A percentile compares a stretch with the other conserved stretches of the same genome.
phyloP scores from a whole-genome alignment of 2,888 invertebrate species.

The Apoda limacodes region DNA sequence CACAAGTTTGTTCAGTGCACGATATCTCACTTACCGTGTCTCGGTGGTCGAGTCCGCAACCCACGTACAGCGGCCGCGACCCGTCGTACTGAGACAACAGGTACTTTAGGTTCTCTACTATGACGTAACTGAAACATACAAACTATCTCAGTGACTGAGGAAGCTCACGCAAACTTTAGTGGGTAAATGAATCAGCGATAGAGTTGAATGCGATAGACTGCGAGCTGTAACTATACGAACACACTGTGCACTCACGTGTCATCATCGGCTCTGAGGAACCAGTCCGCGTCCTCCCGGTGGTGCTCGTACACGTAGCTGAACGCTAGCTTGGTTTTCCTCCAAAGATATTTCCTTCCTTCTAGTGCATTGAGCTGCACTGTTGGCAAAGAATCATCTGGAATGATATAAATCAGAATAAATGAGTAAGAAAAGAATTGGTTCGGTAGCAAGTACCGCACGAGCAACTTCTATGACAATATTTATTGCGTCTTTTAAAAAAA shows the following conservation, averaged over 20 bases:
- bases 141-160: too few species aligned
- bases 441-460: too few species aligned
- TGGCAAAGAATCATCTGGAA: slow-evolving; percentile 4
- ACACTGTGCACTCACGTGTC: slow-evolving; percentile 68
- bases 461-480: too few species aligned
- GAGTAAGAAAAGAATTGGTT: too few species aligned
- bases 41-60: slow-evolving; percentile 79
- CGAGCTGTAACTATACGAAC: too few species aligned
- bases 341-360: slow-evolving; percentile 86
- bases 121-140: slow-evolving; percentile 75
- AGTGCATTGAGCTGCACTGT: slow-evolving; percentile 69
- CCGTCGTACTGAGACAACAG: slow-evolving; percentile 78
- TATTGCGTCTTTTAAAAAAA: too few species aligned
- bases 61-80: slow-evolving; percentile 81
- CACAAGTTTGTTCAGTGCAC: too few species aligned
- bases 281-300: slow-evolving; percentile 82
- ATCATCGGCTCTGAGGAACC: slow-evolving; percentile 94
- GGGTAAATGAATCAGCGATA: too few species aligned
- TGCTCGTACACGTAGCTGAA: slow-evolving; percentile 82
- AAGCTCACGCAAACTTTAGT: too few species aligned
- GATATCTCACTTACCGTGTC: slow-evolving; percentile 35
- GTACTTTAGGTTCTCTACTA: slow-evolving; percentile 89
- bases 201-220: too few species aligned
- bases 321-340: slow-evolving; percentile 92
- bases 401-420: slow-evolving; percentile 71